Evolutionary conservation across 2,888 invertebrate species (phyloP), one percentile per base, ranked within the genome.

Genomic region (Plebejus anna): DNA sequence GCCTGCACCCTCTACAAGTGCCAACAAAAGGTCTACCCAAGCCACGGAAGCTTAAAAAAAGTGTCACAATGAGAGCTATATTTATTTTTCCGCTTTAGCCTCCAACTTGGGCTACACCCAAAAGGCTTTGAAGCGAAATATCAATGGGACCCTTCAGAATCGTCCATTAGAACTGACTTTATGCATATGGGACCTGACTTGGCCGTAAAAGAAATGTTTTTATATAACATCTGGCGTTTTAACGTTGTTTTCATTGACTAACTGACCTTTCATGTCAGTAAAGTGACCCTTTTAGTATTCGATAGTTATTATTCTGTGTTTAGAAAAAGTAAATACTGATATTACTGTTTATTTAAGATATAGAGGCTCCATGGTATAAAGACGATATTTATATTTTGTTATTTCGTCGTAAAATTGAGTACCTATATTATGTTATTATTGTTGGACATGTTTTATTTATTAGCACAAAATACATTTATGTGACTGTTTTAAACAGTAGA

Each of bases 121-220:
- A 80, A 83, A 82, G 78, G 85, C 86, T 85, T 84, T 87, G 85
- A 86, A 84, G 84, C 88, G 89, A 86, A 86, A 89, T 89, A 89
- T 87, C 85, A 81, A 78, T 80, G 79, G 81, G 85, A 87, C 89
- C 88, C 89, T 90, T 87, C 84, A 81, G 81, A 86, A 88, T 88
- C 86, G 85, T 79, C 89, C 87, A 88, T 90, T 90, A 89, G 88
- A 89, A 89, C 85, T 82, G 85, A 85, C 83, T 86, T 88, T 88
- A 89, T 88, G 88, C 89, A 89, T 89, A 89, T 88, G 87, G 88
- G 85, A 81, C 84, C 83, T 28, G 72, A 76, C 36, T 71, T 59
- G 38, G 57, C 42, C 42, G 42, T 76, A 71, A 76, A 76, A 76
- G 38, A 28, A 71, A 51, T 55, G 51, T 73, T 73, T 51, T 73